These are phyloP conservation scores for Ifrita kowaldi DNA, from an alignment of 2,113 vertebrate genomes.

Conservation along the genomic window DNA sequence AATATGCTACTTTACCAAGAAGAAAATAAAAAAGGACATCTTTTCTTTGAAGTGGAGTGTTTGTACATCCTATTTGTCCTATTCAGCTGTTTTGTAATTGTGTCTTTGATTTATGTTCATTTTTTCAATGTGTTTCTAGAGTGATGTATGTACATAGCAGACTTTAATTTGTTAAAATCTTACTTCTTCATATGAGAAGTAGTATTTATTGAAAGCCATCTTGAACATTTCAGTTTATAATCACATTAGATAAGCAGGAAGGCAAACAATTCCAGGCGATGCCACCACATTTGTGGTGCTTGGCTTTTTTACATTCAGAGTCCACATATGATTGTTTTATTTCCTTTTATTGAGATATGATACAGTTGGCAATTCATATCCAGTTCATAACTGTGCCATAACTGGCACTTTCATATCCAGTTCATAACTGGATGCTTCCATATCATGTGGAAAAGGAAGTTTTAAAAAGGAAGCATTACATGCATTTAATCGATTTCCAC, in stretches of 20 bases:
- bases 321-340: neutral
- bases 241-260: neutral
- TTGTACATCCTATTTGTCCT: neutral
- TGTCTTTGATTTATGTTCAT: neutral
- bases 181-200: neutral
- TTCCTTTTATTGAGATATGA: neutral
- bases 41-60: constrained; percentile 16
- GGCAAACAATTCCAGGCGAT: neutral
- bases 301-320: neutral
- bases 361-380: neutral
- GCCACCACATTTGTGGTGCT: neutral
- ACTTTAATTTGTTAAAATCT: neutral
- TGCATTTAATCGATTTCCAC: neutral
- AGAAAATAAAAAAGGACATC: constrained; percentile 65
- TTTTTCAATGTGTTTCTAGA: neutral
- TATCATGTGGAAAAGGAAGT: neutral
- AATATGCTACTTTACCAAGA: constrained; percentile 51
- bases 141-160: neutral
- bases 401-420: neutral
- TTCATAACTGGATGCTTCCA: neutral
- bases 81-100: neutral
- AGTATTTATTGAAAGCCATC: neutral
- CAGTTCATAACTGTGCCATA: neutral
- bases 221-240: neutral
- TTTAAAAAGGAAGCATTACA: neutral